Evolutionary conservation across 2,888 invertebrate species (phyloP), one percentile per base, ranked within the genome.

Genomic region (Ypsolopha scabrella): DNA sequence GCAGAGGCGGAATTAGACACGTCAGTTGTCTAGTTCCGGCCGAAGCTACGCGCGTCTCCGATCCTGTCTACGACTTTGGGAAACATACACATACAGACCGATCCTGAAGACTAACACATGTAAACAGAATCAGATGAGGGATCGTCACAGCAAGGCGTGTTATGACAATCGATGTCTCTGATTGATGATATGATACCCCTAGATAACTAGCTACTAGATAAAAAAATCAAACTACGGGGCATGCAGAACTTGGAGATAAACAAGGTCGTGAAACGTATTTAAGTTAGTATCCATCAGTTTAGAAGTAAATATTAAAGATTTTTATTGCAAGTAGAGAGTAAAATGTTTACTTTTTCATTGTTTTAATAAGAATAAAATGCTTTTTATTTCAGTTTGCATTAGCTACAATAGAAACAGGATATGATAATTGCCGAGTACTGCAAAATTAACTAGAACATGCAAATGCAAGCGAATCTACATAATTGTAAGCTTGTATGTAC

Each of bases 51-150:
- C 55, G 62, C 64, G 64, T 61, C 61, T 60, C 60, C 65, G 67
- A 70, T 58, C 63, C 66, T 69, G 70, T 65, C 65, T 66, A 67
- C 67, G 65, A 68, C 68, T 60, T 61, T 52, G 52, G 53, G 53
- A 52, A 45, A 53, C 49, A 52, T 50, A 52, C 50, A 55, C 57
- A 57, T 51, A 51, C 43, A 52, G 51, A 55, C 60, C 43, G 35
- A 41, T 43, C 10, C 58, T 58, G 55, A 57, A 35, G 35, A 33
- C 24, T 3, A 11, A 39, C 11, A 65, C 60, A 64, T 54, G 56
- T 53, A 55, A 57, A 64, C 63, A 64, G 61, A 62, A 57, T 61
- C 56, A 55, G 60, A 61, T 59, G 54, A 57, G 53, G 46, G 48
- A 60, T 57, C 60, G 62, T 59, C 62, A 60, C 10, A 39, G 6